Percentiles rank a stretch among this genome's conserved stretches.
Conservation (phyloP, 2,797 vertebrate species). For the Microctenopoma steveboyesi region DNA sequence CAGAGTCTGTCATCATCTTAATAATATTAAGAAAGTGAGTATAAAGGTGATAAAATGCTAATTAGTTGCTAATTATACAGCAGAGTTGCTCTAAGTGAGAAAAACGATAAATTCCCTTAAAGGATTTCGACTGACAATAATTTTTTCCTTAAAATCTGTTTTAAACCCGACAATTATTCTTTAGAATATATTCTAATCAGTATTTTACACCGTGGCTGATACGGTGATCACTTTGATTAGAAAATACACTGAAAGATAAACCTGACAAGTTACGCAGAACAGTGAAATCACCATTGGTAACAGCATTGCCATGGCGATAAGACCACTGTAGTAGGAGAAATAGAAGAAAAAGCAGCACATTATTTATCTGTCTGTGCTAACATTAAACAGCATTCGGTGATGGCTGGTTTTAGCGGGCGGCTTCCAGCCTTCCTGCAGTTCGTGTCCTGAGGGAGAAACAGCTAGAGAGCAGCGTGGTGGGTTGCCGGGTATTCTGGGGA, state of each 20-base stretch:
- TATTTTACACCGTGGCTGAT: not conserved
- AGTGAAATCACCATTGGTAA: conserved; percentile 11
- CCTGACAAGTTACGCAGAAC: not conserved
- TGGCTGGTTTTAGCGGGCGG: conserved; percentile 45
- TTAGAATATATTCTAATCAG: not conserved
- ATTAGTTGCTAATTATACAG: conserved; percentile 10
- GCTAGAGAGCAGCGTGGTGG: conserved; percentile 24
- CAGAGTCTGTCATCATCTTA: not conserved
- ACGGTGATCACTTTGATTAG: not conserved
- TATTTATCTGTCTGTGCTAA: conserved; percentile 9
- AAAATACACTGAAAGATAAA: not conserved
- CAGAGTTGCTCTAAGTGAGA: no score
- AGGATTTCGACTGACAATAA: not conserved
- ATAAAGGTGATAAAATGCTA: not conserved
- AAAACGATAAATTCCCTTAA: not conserved
- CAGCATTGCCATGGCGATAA: conserved; percentile 20
- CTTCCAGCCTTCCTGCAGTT: conserved; percentile 44
- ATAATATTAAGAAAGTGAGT: not conserved
- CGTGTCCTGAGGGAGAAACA: conserved; percentile 29
- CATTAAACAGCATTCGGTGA: conserved; percentile 45
- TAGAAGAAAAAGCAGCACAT: conserved; percentile 6
- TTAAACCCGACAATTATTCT: not conserved
- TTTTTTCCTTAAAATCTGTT: not conserved
- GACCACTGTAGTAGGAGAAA: conserved; percentile 7
- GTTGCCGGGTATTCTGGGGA: conserved; percentile 49